phyloP scores from a whole-genome alignment of 1,140 invertebrate species.

The Odontomachus brunneus region DNA sequence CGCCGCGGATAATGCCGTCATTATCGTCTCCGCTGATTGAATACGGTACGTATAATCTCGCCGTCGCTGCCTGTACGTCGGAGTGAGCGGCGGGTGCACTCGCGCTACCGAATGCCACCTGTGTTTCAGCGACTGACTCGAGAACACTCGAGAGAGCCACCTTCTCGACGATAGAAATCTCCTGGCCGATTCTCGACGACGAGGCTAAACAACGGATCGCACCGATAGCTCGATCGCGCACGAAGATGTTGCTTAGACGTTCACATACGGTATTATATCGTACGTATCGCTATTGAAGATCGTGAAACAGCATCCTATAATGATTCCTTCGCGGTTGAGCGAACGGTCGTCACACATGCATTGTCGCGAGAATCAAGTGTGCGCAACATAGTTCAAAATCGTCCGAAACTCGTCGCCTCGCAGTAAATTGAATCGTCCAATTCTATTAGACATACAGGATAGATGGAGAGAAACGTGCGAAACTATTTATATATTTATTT shows the following conservation, averaged over 20 bases:
- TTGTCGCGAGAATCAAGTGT: too few relatives aligned
- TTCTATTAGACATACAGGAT: too few relatives aligned
- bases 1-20: conserved; percentile 61
- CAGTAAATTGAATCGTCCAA: too few relatives aligned
- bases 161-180: conserved; percentile 13
- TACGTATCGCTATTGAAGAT: background rate
- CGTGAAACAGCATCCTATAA: background rate
- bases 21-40: conserved; percentile 65
- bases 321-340: background rate
- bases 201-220: conserved; percentile 12
- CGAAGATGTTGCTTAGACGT: background rate
- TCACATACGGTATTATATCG: background rate
- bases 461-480: too few relatives aligned
- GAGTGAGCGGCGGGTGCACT: conserved; percentile 32
- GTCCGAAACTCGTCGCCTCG: too few relatives aligned
- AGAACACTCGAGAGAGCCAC: conserved; percentile 6
- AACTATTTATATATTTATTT: too few relatives aligned
- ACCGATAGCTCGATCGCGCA: background rate
- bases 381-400: too few relatives aligned
- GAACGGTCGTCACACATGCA: too few relatives aligned
- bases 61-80: background rate
- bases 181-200: background rate
- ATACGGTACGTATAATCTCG: conserved; percentile 62
- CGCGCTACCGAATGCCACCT: conserved; percentile 49
- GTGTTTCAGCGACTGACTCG: conserved; percentile 15